Conservation (phyloP, 1,140 invertebrate genomes). For the Drosophila athabasca region DNA sequence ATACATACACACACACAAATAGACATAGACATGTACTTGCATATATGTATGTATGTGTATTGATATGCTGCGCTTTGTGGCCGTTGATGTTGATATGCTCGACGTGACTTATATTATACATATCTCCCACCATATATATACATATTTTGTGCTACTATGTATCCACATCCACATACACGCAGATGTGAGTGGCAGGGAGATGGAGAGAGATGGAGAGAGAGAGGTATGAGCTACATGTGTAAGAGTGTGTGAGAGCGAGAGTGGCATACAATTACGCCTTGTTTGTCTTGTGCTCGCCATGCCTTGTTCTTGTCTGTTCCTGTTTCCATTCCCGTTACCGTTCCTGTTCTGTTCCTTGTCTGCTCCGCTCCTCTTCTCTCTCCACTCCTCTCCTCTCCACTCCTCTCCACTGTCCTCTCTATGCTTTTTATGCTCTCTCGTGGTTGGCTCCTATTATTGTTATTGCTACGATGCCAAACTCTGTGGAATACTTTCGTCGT, state of each 20-base stretch:
- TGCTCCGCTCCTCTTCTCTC: background rate
- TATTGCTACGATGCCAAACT: conserved; percentile 56
- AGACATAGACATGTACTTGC: background rate
- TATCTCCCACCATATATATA: conserved; percentile 8
- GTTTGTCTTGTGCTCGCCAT: conserved; percentile 34
- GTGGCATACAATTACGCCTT: conserved; percentile 68
- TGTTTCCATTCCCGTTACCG: background rate
- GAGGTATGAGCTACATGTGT: too few species aligned
- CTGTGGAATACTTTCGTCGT: conserved; percentile 48
- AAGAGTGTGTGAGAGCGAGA: conserved; percentile 9
- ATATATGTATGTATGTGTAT: conserved; percentile 25
- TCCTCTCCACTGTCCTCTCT: conserved; percentile 3
- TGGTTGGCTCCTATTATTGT: conserved; percentile 38
- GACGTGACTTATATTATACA: conserved; percentile 54
- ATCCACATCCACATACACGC: conserved; percentile 3
- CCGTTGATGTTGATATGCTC: conserved; percentile 68
- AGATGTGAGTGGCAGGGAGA: background rate
- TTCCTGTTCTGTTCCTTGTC: conserved; percentile 5
- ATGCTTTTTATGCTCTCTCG: conserved; percentile 8
- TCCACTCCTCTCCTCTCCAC: background rate
- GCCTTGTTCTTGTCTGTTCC: conserved; percentile 30
- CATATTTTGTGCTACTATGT: conserved; percentile 1
- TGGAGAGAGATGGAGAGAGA: too few species aligned
- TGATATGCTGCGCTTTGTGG: conserved; percentile 57
- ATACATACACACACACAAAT: background rate